phyloP scores from a whole-genome alignment of 2,888 invertebrate species.

The Caenorhabditis doughertyi region DNA sequence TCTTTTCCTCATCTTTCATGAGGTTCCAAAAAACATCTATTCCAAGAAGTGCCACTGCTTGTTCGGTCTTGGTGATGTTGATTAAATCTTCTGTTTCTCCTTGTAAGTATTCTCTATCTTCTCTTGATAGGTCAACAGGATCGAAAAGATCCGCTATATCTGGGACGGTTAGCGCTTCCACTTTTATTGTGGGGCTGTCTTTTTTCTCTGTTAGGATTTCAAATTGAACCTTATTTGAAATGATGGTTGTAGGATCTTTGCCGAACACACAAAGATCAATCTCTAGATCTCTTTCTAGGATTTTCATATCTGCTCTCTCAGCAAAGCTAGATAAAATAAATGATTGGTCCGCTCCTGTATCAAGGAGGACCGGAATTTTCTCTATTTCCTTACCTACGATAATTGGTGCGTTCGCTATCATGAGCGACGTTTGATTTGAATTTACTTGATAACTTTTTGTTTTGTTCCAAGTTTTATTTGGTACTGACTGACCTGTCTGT shows the following conservation, averaged over 20 bases:
- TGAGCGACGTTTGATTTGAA: too few species aligned
- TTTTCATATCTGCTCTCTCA: neutral
- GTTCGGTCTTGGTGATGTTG: neutral
- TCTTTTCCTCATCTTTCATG: too few species aligned
- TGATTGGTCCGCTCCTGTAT: constrained; percentile 2
- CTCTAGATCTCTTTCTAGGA: neutral
- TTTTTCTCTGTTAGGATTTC: neutral
- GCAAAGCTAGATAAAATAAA: neutral
- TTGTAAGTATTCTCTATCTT: too few species aligned
- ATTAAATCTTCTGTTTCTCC: too few species aligned
- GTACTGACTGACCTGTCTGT: too few species aligned
- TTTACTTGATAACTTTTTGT: neutral
- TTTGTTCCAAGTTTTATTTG: too few species aligned
- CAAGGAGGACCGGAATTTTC: neutral
- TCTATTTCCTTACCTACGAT: neutral
- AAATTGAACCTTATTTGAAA: neutral
- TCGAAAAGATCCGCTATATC: constrained; percentile 11
- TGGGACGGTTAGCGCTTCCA: constrained; percentile 8
- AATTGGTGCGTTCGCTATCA: neutral
- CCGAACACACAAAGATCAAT: neutral
- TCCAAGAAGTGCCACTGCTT: neutral
- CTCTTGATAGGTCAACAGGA: neutral
- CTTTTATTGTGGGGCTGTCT: neutral
- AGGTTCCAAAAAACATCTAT: neutral
- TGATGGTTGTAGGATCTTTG: too few species aligned